Evolutionary conservation across 2,888 invertebrate species (phyloP), one percentile per base, ranked within the genome.

Genomic region (Pimpla rufipes): DNA sequence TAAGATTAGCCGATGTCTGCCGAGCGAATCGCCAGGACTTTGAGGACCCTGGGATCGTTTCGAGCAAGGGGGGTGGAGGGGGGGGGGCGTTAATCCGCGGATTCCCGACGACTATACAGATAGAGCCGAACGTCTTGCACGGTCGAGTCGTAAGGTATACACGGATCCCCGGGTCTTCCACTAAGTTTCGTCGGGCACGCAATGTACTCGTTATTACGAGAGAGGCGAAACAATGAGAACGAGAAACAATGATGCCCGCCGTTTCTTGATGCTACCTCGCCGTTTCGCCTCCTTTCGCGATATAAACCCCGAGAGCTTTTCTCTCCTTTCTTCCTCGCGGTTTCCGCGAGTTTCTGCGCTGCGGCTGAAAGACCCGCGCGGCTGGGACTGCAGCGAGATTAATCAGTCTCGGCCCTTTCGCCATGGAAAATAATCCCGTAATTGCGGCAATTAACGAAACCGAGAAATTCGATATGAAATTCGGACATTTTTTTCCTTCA

Each of bases 151-250:
- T 67, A 67, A 23, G 52, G 35, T 42, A 42, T 62, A 55, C 37
- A 59, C 47, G 76, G 76, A 79, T 79, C 79, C 62, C 2, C 71
- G 37, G 66, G 66, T 59, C 66, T 64, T 83, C 47, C 42, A 76
- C 79, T 76, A 79, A 83, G 83, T 79, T 79, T 76, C 83, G 55
- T 45, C 37, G 71, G 71, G 71, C 83, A 83, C 79, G 83, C 83
- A 76, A 83, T 83, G 79, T 66, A 76, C 79, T 83, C 83, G 83
- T 83, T 83, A 83, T 79, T 76, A 76, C 71, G 21, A 81, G 42
- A 83, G 64, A 83, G 59, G 42, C 75, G 83, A 79, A 79, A 83
- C 83, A 83, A 83, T 79, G 83, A 83, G 59, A 76, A 62, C 21
- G 71, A 71, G 71, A 76, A 83, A 83, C 83, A 83, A 83, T 79